Conservation (phyloP, 35 echinoderm and acorn worm species). For the Strongylocentrotus purpuratus region DNA sequence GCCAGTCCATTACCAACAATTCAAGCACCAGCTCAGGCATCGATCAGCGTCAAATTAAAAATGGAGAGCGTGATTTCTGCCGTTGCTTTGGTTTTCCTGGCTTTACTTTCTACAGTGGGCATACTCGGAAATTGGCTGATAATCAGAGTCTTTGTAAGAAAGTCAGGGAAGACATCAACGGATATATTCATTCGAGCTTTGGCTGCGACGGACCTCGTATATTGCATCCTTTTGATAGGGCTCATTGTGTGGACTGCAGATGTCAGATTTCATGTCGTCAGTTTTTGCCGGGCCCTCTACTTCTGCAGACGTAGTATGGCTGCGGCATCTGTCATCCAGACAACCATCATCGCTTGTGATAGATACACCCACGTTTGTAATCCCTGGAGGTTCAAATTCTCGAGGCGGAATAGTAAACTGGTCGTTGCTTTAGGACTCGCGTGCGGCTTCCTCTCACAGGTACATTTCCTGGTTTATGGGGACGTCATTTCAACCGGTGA, state of each 20-base stretch:
- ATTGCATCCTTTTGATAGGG: not conserved
- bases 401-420: not conserved
- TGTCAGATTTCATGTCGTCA: not conserved
- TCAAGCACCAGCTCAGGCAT: no score
- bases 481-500: not conserved
- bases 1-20: no score
- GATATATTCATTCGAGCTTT: conserved; percentile 15
- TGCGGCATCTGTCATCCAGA: not conserved
- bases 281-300: not conserved
- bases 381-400: not conserved
- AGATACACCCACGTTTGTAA: not conserved
- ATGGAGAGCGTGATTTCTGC: not conserved
- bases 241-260: not conserved
- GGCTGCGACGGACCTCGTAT: not conserved
- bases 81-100: not conserved
- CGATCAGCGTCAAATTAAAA: not conserved
- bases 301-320: not conserved
- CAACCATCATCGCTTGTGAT: not conserved
- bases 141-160: conserved; percentile 12
- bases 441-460: not conserved
- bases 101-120: not conserved
- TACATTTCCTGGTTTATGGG: not conserved
- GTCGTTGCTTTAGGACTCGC: not conserved
- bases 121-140: not conserved
- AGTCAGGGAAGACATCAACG: not conserved